Evolutionary conservation across 2,888 invertebrate genomes (phyloP), one percentile per base, ranked within the genome.

Genomic region (Dinocampus coccinellae): DNA sequence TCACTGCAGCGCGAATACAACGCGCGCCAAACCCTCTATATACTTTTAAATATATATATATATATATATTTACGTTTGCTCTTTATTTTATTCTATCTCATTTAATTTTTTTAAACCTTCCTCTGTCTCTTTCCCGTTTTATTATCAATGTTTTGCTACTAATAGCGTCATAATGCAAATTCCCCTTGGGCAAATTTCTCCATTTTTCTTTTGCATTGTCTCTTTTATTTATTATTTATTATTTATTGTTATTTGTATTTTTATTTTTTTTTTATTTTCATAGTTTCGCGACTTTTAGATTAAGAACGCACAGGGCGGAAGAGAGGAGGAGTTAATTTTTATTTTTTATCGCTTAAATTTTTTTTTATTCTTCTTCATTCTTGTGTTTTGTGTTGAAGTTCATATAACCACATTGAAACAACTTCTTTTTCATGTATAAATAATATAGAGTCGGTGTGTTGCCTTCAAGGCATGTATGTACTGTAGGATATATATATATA

Each of bases 1-100:
- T 71, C 67, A 67, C 57, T 66, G 65, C 55, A 53, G 55, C 24
- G 53, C 65, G 65, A 65, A 65, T n/a, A 47, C 47, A 47, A 65
- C 65, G 65, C 33, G 65, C 65, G 65, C 65, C 65, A 65, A 65
- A 65, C 65, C 65, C 65, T 34, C 52, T 20, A 36, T 20, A 55
- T 66, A 57, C 47, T n/a, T 16, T 29, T 29, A 63, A 16, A 70
- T 34, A 34, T 52, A 22, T 55, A 13, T 34, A 29, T 26, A 24
- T 11, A 26, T 55, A 24, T 26, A 24, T 55, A 7, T 55, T 26
- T 55, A 24, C 22, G 13, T 64, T 29, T 42, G 1, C 26, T 42
- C 24, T 53, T 58, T 57, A 53, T 64, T 58, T 9, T 6, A 33
- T n/a, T 33, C 47, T 22, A 33, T 24, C 53, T 33, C 55, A 57